phyloP scores from a whole-genome alignment of 2,888 invertebrate genomes.

The Hydraecia micacea region DNA sequence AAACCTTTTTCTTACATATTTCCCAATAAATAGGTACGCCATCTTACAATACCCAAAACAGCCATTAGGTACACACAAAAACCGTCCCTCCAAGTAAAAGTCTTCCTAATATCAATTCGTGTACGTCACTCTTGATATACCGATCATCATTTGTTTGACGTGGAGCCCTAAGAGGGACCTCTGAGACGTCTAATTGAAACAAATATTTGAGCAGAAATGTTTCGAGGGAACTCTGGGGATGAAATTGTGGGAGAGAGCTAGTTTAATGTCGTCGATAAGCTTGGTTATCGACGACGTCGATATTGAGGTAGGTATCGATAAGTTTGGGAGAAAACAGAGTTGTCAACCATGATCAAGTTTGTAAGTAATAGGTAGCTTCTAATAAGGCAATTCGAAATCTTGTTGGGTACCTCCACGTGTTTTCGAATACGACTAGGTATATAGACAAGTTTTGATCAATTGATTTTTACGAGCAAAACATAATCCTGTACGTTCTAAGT shows the following conservation, averaged over 20 bases:
- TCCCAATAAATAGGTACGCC: conserved; percentile 22
- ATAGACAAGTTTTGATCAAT: neutral
- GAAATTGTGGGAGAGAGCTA: conserved; percentile 42
- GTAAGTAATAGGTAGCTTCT: neutral
- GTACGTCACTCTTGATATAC: conserved; percentile 78
- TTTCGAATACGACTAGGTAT: neutral
- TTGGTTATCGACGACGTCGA: conserved; percentile 42
- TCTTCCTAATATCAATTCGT: conserved; percentile 66
- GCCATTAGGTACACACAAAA: conserved; percentile 40
- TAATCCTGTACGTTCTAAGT: neutral
- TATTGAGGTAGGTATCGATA: conserved; percentile 51
- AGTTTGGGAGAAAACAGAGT: neutral
- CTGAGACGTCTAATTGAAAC: conserved; percentile 86
- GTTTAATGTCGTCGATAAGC: conserved; percentile 50
- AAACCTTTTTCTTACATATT: neutral
- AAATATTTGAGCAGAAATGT: conserved; percentile 85
- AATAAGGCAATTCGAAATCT: neutral
- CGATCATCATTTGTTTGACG: conserved; percentile 85
- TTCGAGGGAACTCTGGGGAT: conserved; percentile 64
- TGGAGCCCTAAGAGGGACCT: conserved; percentile 72
- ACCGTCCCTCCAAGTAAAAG: conserved; percentile 44
- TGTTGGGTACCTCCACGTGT: neutral
- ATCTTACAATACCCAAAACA: conserved; percentile 22
- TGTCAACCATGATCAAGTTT: too few species aligned
- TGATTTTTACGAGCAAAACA: neutral